Evolutionary conservation across 2,888 invertebrate genomes (phyloP).

Genomic region (Oxycera nigricornis): DNA sequence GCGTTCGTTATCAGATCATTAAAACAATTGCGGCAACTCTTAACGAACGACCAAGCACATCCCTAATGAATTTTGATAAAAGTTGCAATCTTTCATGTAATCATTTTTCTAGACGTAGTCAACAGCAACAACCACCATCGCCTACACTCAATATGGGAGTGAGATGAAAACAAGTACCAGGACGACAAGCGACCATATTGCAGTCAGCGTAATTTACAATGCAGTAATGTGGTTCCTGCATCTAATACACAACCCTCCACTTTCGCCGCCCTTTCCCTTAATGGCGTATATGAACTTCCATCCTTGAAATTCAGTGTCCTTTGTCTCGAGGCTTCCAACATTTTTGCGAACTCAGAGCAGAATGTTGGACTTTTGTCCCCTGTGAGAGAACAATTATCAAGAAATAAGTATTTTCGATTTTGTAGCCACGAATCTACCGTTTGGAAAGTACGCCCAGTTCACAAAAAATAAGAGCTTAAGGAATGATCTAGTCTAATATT

Average conservation of each 20-base stretch:
- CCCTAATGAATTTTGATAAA: too few species aligned
- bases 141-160: background rate
- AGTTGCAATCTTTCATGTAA: too few species aligned
- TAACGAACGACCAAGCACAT: too few species aligned
- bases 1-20: background rate
- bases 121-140: background rate
- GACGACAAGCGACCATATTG: conserved; percentile 22
- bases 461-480: too few species aligned
- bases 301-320: conserved; percentile 12
- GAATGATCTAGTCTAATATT: too few species aligned
- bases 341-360: too few species aligned
- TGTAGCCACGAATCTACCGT: too few species aligned
- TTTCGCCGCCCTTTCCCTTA: background rate
- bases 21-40: background rate
- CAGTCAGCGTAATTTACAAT: conserved; percentile 32
- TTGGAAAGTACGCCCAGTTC: too few species aligned
- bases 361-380: too few species aligned
- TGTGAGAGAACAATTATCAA: too few species aligned
- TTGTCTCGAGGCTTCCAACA: background rate
- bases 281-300: conserved; percentile 2
- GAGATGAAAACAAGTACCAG: background rate
- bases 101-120: background rate
- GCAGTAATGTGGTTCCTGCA: conserved; percentile 31
- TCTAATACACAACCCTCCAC: conserved; percentile 24
- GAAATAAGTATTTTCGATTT: too few species aligned